A percentile compares a stretch with the other conserved stretches of the same genome.
Evolutionary conservation across 2,888 invertebrate genomes (phyloP).

Genomic region (Pheosia tremula): DNA sequence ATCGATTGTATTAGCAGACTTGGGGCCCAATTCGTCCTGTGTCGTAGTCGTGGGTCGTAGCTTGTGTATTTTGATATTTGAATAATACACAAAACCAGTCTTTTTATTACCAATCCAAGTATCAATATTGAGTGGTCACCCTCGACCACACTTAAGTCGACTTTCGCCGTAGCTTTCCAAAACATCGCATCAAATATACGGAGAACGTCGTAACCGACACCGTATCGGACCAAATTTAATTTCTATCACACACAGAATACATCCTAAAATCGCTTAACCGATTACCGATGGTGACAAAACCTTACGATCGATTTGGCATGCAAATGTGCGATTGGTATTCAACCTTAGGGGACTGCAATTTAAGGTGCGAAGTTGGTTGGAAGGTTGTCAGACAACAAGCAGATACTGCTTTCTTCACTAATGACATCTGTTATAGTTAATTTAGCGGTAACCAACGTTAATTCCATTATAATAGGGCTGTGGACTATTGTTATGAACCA

Average conservation of each 20-base stretch:
- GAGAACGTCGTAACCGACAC: slow-evolving; percentile 51
- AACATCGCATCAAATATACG: slow-evolving; percentile 52
- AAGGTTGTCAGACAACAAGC: slow-evolving; percentile 33
- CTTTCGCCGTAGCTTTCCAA: slow-evolving; percentile 82
- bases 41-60: too few species aligned
- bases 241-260: slow-evolving; percentile 25
- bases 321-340: slow-evolving; percentile 34
- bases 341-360: slow-evolving; percentile 12
- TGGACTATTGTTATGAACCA: slow-evolving; percentile 31
- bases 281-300: slow-evolving; percentile 38
- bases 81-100: neutral
- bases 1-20: too few species aligned
- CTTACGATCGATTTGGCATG: slow-evolving; percentile 40
- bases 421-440: slow-evolving; percentile 59
- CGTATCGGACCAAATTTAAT: slow-evolving; percentile 23
- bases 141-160: slow-evolving; percentile 59
- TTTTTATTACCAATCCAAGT: slow-evolving; percentile 44
- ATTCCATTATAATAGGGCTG: slow-evolving; percentile 61
- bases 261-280: slow-evolving; percentile 43
- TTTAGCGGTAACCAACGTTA: slow-evolving; percentile 52
- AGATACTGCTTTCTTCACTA: slow-evolving; percentile 63
- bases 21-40: too few species aligned
- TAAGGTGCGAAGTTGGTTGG: slow-evolving; percentile 27
- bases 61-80: neutral
- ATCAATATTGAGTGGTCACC: slow-evolving; percentile 65